Conservation (phyloP, 2,888 invertebrate genomes). For the Euplagia quadripunctaria region DNA sequence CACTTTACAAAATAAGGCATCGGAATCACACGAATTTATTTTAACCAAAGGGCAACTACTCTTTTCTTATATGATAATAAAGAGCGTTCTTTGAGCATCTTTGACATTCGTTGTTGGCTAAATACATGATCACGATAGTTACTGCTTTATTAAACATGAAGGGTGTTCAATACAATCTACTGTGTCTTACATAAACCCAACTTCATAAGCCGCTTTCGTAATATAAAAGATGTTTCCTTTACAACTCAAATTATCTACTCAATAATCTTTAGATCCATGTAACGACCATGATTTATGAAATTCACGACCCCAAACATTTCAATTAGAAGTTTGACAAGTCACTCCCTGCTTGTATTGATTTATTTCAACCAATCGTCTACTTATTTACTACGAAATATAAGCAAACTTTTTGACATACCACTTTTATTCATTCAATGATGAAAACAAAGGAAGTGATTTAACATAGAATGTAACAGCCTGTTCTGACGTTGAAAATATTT, state of each 20-base stretch:
- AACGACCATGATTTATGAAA: conserved; percentile 69
- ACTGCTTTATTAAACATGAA: not conserved
- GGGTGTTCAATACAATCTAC: not conserved
- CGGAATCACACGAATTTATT: too few relatives aligned
- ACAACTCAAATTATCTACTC: not conserved
- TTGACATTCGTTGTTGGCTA: not conserved
- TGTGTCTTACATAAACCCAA: not conserved
- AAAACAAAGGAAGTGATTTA: conserved; percentile 13
- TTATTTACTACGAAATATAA: conserved; percentile 28
- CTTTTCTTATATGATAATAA: not conserved
- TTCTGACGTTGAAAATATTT: conserved; percentile 23
- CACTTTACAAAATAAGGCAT: too few relatives aligned
- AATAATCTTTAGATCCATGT: conserved; percentile 49
- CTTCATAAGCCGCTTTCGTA: not conserved
- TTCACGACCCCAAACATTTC: conserved; percentile 66
- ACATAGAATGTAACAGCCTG: conserved; percentile 20
- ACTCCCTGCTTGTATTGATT: conserved; percentile 66
- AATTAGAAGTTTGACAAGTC: conserved; percentile 77
- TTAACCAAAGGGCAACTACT: too few relatives aligned
- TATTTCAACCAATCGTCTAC: conserved; percentile 51
- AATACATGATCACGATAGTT: not conserved
- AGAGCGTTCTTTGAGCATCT: not conserved
- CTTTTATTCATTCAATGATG: conserved; percentile 9
- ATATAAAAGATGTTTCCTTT: not conserved
- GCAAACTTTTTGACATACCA: conserved; percentile 30